Percentiles rank a stretch among this genome's conserved stretches.
phyloP scores from a whole-genome alignment of 2,113 vertebrate genomes.

The Rhinolophus ferrumequinum region DNA sequence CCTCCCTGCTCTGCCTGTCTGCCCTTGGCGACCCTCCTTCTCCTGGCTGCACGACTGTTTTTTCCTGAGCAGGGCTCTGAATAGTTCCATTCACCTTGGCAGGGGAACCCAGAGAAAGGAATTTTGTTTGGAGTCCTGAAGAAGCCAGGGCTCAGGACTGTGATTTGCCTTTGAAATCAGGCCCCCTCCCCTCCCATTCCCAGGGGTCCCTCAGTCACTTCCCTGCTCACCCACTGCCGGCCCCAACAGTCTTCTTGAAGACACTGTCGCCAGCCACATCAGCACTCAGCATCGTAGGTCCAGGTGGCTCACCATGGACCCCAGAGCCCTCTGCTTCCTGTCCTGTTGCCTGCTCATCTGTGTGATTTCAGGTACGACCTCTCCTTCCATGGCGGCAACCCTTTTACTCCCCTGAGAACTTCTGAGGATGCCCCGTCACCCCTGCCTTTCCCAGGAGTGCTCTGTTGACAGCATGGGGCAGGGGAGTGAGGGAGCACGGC shows the following conservation, averaged over 20 bases:
- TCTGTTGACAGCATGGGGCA: neutral
- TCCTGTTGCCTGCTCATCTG: constrained; percentile 32
- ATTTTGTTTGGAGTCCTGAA: constrained; percentile 75
- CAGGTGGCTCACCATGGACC: neutral
- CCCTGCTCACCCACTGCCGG: neutral
- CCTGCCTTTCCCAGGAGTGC: neutral
- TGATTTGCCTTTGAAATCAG: constrained; percentile 64
- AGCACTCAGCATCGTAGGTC: neutral
- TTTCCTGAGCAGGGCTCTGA: constrained; percentile 64
- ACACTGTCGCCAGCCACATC: neutral
- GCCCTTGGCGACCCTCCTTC: neutral
- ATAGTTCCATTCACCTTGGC: constrained; percentile 83
- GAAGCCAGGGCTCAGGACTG: no score
- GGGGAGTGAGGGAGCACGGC: neutral
- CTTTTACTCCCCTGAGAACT: neutral
- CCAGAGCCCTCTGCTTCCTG: constrained; percentile 13
- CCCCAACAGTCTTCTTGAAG: neutral
- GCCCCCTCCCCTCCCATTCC: neutral
- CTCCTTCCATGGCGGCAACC: neutral
- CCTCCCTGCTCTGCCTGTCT: neutral
- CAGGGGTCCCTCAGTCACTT: neutral
- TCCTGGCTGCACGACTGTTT: neutral
- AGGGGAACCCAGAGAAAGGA: constrained; percentile 82
- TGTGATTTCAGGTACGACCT: neutral
- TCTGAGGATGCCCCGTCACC: neutral